phyloP scores from a whole-genome alignment of 2,888 invertebrate species.

The Xylocampa areola region DNA sequence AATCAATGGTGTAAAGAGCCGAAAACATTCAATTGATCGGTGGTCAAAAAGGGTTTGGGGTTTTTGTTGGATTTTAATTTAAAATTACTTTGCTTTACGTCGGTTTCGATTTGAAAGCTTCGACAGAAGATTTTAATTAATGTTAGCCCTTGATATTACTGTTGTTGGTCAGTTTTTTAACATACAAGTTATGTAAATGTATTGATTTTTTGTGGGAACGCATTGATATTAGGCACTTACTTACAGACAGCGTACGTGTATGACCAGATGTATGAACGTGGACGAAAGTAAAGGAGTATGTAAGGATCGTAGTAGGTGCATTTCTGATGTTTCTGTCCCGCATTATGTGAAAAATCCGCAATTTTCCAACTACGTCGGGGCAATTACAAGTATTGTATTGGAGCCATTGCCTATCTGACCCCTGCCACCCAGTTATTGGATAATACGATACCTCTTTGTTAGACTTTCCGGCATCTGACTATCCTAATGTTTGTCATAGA shows the following conservation, averaged over 20 bases:
- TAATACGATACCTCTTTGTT: too few species aligned
- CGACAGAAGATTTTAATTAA: slow-evolving; percentile 61
- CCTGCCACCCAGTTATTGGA: too few species aligned
- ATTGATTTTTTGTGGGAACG: neutral
- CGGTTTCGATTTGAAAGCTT: slow-evolving; percentile 54
- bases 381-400: too few species aligned
- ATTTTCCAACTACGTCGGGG: too few species aligned
- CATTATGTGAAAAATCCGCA: too few species aligned
- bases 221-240: neutral
- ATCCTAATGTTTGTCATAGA: too few species aligned
- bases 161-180: slow-evolving; percentile 19
- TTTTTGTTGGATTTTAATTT: slow-evolving; percentile 84
- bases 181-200: neutral
- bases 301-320: too few species aligned
- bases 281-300: too few species aligned
- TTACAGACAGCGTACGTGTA: neutral
- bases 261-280: too few species aligned
- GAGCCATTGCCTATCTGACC: too few species aligned
- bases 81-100: slow-evolving; percentile 73
- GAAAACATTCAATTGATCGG: slow-evolving; percentile 80
- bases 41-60: slow-evolving; percentile 77
- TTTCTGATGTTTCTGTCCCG: too few species aligned
- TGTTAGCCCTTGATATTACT: slow-evolving; percentile 29
- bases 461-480: too few species aligned
- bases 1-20: slow-evolving; percentile 79